These are phyloP conservation scores for Polypterus senegalus DNA, from an alignment of 2,113 vertebrate species.

Conservation along the genomic window DNA sequence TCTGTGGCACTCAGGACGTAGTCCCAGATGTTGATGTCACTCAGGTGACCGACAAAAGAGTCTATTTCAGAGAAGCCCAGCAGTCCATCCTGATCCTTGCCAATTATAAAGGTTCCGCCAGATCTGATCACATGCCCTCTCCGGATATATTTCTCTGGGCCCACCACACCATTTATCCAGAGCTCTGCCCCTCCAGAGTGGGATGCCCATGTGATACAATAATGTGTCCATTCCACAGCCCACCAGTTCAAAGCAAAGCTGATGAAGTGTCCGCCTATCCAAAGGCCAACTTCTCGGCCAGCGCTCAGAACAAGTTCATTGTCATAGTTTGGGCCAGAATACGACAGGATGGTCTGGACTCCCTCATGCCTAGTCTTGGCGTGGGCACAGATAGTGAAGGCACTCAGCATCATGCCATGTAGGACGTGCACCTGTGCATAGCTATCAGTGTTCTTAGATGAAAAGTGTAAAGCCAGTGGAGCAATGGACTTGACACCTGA, in stretches of 20 bases:
- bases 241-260: conserved; percentile 43
- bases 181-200: conserved; percentile 33
- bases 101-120: conserved; percentile 46
- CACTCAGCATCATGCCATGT: conserved; percentile 37
- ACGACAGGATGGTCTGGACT: conserved; percentile 53
- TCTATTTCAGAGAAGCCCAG: conserved; percentile 50
- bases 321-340: conserved; percentile 40
- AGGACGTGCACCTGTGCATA: conserved; percentile 39
- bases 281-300: conserved; percentile 41
- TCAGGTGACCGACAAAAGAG: conserved; percentile 51
- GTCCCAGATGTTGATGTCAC: conserved; percentile 59
- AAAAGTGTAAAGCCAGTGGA: conserved; percentile 58
- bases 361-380: conserved; percentile 18
- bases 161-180: conserved; percentile 53
- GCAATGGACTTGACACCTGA: conserved; percentile 32
- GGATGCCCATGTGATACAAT: conserved; percentile 59
- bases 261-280: conserved; percentile 51
- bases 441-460: conserved; percentile 35
- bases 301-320: conserved; percentile 54
- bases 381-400: conserved; percentile 61
- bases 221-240: conserved; percentile 49
- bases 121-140: conserved; percentile 35
- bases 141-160: conserved; percentile 34
- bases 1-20: conserved; percentile 38
- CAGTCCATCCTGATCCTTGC: conserved; percentile 53